Evolutionary conservation across 2,888 invertebrate genomes (phyloP), one percentile per base, ranked within the genome.

Genomic region (Pterobdella sp.): DNA sequence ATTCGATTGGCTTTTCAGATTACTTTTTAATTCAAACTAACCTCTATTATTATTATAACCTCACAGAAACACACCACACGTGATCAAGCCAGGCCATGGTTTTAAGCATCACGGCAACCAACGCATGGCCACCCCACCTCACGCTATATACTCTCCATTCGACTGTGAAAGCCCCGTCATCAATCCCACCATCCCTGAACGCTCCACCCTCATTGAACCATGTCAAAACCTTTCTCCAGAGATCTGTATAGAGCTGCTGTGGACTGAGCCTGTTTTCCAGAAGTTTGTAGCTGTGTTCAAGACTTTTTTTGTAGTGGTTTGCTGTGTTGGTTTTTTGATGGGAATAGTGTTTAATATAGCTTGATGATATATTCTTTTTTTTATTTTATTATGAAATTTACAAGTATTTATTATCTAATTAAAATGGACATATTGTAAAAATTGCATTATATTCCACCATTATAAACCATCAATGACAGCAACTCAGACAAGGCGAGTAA

Each of bases 241-340:
- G 78, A 87, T 94, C 76, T 94, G 93, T 80, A 85, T 95, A 65
- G 94, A 95, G 78, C 90, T 91, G 80, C 85, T 94, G 22, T 95
- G 94, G 94, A 90, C 90, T 0, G 94, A 94, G 74, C 78, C 81
- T 4, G 78, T 79, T 3, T 80, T 79, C 29, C 78, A 83, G 18
- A 80, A 84, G 37, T 84, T 67, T 72, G 29, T 35, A 18, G 7
- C 7, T 10, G 32, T 26, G 42, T 4, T 49, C 10, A 7, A 7
- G 29, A n/a, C 3, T 49, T n/a, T 49, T 4, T 26, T 49, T 34
- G 37, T 35, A 26, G 29, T 37, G 49, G 29, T 64, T 29, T 71
- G 18, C 26, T n/a, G 49, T 29, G 14, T 52, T 42, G 10, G 10
- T 52, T 69, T 18, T 60, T 60, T 14, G 18, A 18, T 69, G 70